A percentile compares a stretch with the other conserved stretches of the same genome.
phyloP scores from a whole-genome alignment of 2,888 invertebrate species.

The Hirtodrosophila histrioides region DNA sequence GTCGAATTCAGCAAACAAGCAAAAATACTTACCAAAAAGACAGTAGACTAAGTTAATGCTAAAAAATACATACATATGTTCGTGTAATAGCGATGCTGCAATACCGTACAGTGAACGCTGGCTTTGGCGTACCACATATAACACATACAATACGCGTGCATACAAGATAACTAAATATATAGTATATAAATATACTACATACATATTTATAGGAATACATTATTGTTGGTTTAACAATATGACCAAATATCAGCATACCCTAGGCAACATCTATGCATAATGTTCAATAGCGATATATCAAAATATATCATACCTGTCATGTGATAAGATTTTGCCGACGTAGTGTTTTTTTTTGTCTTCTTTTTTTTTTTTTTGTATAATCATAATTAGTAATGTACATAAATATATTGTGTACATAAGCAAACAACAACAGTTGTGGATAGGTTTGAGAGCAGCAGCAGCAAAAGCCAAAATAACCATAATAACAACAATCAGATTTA shows the following conservation, averaged over 20 bases:
- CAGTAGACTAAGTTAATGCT: conserved; percentile 67
- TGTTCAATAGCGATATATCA: conserved; percentile 43
- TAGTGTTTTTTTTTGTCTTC: conserved; percentile 27
- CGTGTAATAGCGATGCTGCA: neutral
- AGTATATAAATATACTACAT: conserved; percentile 1
- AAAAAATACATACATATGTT: conserved; percentile 1
- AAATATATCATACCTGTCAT: conserved; percentile 44
- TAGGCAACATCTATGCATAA: conserved; percentile 47
- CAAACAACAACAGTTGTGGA: conserved; percentile 19
- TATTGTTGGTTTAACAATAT: conserved; percentile 12
- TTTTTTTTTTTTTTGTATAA: conserved; percentile 17
- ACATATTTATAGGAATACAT: conserved; percentile 16
- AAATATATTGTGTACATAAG: conserved; percentile 21
- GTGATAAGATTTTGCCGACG: conserved; percentile 55
- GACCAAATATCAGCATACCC: conserved; percentile 42
- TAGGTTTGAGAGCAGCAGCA: conserved; percentile 30
- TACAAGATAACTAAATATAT: conserved; percentile 19
- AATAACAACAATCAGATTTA: conserved; percentile 19
- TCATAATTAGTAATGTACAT: conserved; percentile 26
- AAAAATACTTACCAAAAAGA: conserved; percentile 79
- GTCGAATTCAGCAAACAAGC: conserved; percentile 51
- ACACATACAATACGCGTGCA: conserved; percentile 6
- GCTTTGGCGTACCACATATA: conserved; percentile 8
- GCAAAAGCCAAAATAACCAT: conserved; percentile 48
- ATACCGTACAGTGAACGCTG: conserved; percentile 27